Base-by-base conservation (phyloP, 2,888 invertebrate species). In the Gnatocerus cornutus region DNA sequence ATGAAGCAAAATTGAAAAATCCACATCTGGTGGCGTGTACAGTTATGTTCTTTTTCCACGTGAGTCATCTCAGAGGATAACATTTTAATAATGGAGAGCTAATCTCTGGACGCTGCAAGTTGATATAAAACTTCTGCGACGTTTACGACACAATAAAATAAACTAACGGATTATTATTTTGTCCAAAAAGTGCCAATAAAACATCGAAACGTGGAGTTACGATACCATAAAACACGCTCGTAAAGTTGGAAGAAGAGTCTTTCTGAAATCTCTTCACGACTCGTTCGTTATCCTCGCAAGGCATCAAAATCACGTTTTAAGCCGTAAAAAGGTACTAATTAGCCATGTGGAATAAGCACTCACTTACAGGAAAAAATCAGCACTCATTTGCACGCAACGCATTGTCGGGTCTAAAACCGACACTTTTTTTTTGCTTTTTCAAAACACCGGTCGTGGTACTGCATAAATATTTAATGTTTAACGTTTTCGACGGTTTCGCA, bases 91-190 rank as follows among this genome's bases (percentile, higher is more conserved):
- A 62, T 68, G 62, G 62, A 61, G 68, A 68, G 62, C 55, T 68
- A 68, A 68, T 68, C 61, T 68, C 21, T 43, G 45, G 29, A 43
- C 21, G 39, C 45, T 59, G 59, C 52, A 67, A 67, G 59, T 58
- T 43, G 66, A 59, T 48, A 59, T 67, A 67, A 66, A 65, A 58
- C 52, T 59, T 39, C 43, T 29, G 12, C 14, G 61, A 68, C 61
- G 14, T 68, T 68, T 68, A 68, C 53, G 53, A 55, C 39, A 68
- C 55, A 53, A 62, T 68, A 68, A 68, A 68, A 68, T 61, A 68
- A 56, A 67, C 53, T 68, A 68, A 68, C 68, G 68, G 68, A 68
- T 68, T 59, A 46, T 43, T 53, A 55, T 53, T 68, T 68, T 68
- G 59, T 14, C 59, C 66, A 59, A 67, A 67, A 67, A 59, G 29